phyloP scores from a whole-genome alignment of 2,888 invertebrate genomes.

The Parnassius smintheus region DNA sequence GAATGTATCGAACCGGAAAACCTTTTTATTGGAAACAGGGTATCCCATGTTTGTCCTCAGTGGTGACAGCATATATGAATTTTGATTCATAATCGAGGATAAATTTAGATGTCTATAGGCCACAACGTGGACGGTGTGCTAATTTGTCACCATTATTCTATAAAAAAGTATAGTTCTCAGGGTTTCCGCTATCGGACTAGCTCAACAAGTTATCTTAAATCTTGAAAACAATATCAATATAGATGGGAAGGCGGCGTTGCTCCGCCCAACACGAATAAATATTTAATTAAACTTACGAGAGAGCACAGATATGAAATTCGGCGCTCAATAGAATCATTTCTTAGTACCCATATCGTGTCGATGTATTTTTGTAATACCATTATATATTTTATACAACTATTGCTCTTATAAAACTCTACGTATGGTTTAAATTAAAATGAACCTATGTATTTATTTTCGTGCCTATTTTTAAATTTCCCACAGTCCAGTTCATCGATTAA shows the following conservation, averaged over 20 bases:
- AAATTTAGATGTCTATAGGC: too few species aligned
- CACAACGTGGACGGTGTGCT: too few species aligned
- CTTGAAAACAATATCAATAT: slow-evolving; percentile 78
- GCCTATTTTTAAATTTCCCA: slow-evolving; percentile 21
- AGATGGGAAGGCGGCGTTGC: slow-evolving; percentile 58
- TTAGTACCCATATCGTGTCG: slow-evolving; percentile 22
- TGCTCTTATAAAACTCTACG: not conserved
- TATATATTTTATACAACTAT: not conserved
- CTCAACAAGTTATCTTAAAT: slow-evolving; percentile 57
- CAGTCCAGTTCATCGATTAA: slow-evolving; percentile 12
- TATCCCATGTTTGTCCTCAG: too few species aligned
- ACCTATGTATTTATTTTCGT: not conserved
- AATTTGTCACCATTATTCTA: not conserved
- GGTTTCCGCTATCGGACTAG: slow-evolving; percentile 38
- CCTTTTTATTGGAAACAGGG: too few species aligned
- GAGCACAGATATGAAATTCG: slow-evolving; percentile 52
- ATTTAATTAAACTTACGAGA: slow-evolving; percentile 78
- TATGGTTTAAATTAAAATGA: slow-evolving; percentile 4
- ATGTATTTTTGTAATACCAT: slow-evolving; percentile 23
- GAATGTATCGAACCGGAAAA: too few species aligned
- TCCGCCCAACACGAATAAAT: slow-evolving; percentile 76
- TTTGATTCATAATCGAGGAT: too few species aligned
- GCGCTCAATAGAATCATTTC: slow-evolving; percentile 34
- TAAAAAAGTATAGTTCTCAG: not conserved
- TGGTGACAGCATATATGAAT: too few species aligned